Conservation (phyloP, 2,888 invertebrate genomes). For the Lamellibrachia satsuma region DNA sequence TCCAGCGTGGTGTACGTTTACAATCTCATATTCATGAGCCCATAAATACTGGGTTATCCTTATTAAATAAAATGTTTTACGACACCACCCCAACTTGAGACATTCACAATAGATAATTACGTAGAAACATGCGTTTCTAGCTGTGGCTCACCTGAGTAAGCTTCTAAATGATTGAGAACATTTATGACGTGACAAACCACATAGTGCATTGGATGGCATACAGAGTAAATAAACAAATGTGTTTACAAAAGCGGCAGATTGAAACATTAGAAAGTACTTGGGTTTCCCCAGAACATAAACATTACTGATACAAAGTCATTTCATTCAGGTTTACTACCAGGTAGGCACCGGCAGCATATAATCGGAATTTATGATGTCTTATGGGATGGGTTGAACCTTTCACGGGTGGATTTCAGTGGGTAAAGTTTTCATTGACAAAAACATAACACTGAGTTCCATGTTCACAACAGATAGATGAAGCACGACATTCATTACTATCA, state of each 20-base stretch:
- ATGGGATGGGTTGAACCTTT: neutral
- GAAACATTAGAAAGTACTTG: neutral
- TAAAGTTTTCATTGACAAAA: neutral
- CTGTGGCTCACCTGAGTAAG: neutral
- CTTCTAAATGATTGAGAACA: neutral
- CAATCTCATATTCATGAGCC: neutral
- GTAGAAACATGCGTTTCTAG: neutral
- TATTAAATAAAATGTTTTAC: neutral
- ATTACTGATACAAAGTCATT: neutral
- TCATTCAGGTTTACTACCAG: neutral
- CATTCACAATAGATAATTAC: neutral
- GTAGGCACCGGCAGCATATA: neutral
- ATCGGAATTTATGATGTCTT: neutral
- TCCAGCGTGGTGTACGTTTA: neutral
- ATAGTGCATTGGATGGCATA: neutral
- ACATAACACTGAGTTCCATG: neutral
- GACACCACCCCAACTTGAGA: neutral
- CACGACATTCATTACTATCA: neutral
- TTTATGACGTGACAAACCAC: neutral
- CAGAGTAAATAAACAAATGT: neutral
- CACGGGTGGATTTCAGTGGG: neutral
- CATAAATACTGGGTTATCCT: neutral
- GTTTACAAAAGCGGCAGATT: neutral
- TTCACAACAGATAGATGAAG: neutral
- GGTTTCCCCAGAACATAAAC: neutral